Base-by-base conservation (phyloP, 2,888 invertebrate genomes). In the Drosophila limbata region DNA sequence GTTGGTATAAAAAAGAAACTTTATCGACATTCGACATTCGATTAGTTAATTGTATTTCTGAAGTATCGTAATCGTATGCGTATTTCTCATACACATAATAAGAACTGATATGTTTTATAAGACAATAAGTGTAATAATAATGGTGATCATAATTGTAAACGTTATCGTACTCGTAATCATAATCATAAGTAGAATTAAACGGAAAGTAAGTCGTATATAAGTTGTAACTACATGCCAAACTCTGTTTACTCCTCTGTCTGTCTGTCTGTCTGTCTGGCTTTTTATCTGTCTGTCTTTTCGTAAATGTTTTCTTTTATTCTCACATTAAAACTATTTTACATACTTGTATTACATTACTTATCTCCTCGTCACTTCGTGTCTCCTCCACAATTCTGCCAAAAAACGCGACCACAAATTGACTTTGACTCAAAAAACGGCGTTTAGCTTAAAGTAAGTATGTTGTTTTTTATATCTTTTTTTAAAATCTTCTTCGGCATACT, bases 71-170 rank as follows among this genome's bases (percentile, higher is more conserved):
- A 65, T 60, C 67, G 68, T 79, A 48, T 69, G 75, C 66, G 70
- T 72, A 56, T 74, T 66, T 67, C 50, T 73, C 80, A 78, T 86
- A 84, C 75, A 69, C 74, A 83, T 87, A 89, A 87, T 74, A 76
- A 86, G 88, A 87, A 87, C 88, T 88, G 90, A 88, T 88, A 85
- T 88, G 88, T 88, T 83, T 75, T 84, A 84, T 77, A 90, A 88
- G 89, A 90, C 81, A 89, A 87, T 84, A 73, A 77, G 25, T 47
- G 31, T 65, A 87, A 69, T 55, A 56, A 69, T 63, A 56, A 56
- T 47, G 21, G 40, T 57, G 48, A 64, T 57, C 50, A 48, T 51
- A 31, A 63, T 59, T 39, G 44, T 47, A 31, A 48, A 60, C 39
- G 39, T 50, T 28, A 39, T 33, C 39, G 33, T 56, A 13, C 47